Evolutionary conservation across 1,140 invertebrate species (phyloP), one percentile per base, ranked within the genome.

Genomic region (Mactra quadrangularis): DNA sequence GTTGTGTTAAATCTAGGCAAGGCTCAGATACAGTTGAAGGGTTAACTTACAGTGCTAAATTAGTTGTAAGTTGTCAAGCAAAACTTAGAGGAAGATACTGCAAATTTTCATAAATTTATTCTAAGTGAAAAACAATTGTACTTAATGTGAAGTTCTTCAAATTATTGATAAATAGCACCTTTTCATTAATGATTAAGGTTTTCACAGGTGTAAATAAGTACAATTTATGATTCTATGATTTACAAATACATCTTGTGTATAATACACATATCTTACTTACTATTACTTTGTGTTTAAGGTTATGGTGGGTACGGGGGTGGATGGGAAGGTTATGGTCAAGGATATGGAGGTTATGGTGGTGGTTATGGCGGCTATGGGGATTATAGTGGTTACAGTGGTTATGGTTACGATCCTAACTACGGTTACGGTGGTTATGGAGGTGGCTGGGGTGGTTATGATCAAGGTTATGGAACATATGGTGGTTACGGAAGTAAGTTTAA

Each of bases 371-470:
- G 76, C 27, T 57, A 71, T 41, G 72, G 75, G 38, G 74, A 70
- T 31, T 85, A 86, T 86, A n/a, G n/a, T n/a, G 89, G 87, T 35
- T 53, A 83, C 17, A 53, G 68, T 35, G 75, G 76, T 17, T 82
- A 82, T 76, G 82, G 72, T 62, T 82, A 82, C 71, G 77, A 86
- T 59, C 71, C 87, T 53, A 64, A 82, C 27, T 85, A 84, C 50
- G 82, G 82, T 31, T 87, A 89, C 64, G 82, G 82, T 62, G 78
- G 77, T 22, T 85, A 86, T 60, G 88, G 88, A 27, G 62, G 62
- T 45, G 41, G 47, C 15, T 50, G 74, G 45, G 74, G 41, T 33
- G 50, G 50, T 19, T 55, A 57, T n/a, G 35, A 72, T 35, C 47
- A 57, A 31, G 27, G 70, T 38, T 31, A 52, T 15, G 31, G 27